A percentile compares a stretch with the other conserved stretches of the same genome.
Conservation (phyloP, 2,113 vertebrate genomes). For the Chamaea fasciata region DNA sequence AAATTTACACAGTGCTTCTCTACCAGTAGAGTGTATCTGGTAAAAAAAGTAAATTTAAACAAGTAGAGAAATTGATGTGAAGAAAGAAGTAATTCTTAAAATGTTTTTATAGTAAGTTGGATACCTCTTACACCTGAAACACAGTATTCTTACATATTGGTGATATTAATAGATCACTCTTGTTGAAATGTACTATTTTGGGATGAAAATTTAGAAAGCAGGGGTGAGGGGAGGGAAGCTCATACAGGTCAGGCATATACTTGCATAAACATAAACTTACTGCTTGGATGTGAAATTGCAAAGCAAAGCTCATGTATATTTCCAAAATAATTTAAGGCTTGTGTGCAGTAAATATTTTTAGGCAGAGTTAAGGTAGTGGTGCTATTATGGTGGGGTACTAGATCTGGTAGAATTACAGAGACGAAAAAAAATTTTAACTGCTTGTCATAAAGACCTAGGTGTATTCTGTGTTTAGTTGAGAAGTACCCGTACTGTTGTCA, state of each 20-base stretch:
- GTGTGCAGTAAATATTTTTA: not conserved
- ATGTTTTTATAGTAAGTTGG: not conserved
- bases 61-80: not conserved
- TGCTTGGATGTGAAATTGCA: not conserved
- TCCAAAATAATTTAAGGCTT: not conserved
- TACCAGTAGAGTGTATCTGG: not conserved
- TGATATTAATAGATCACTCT: not conserved
- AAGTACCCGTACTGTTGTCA: not conserved
- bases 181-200: not conserved
- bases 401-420: not conserved
- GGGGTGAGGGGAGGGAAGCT: not conserved
- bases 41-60: not conserved
- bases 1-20: not conserved
- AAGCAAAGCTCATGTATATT: not conserved
- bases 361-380: not conserved
- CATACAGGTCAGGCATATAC: not conserved
- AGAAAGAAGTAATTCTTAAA: not conserved
- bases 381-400: accelerated
- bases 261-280: not conserved
- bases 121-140: not conserved
- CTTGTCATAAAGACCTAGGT: accelerated
- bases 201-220: not conserved
- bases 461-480: not conserved
- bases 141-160: not conserved
- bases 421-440: not conserved